Evolutionary conservation across 2,888 invertebrate genomes (phyloP).

Genomic region (Ceriagrion tenellum): DNA sequence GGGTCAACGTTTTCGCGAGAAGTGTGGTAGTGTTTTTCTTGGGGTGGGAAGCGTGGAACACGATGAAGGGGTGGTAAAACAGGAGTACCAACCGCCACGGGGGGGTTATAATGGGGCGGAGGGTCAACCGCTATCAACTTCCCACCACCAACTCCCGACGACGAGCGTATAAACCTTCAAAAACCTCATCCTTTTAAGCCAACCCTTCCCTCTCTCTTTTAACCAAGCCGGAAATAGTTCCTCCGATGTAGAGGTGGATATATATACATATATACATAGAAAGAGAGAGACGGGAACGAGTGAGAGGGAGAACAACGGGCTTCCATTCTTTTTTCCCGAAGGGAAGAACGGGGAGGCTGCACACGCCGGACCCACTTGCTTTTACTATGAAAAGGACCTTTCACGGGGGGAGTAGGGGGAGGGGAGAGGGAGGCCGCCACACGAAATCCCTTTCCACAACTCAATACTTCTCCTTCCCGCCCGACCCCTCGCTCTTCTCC

Average conservation of each 20-base stretch:
- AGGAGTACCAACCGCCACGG: neutral
- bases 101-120: no score
- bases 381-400: neutral
- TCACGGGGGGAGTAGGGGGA: no score
- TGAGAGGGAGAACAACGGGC: constrained; percentile 3
- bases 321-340: neutral
- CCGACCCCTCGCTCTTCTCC: neutral
- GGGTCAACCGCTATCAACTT: constrained; percentile 32
- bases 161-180: constrained; percentile 11
- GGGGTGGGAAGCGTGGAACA: neutral
- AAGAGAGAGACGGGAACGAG: neutral
- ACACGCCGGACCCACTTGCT: constrained; percentile 17
- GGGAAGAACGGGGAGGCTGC: neutral
- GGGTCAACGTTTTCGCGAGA: neutral
- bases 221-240: constrained; percentile 31
- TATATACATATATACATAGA: no score
- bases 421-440: neutral
- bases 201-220: neutral
- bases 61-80: neutral
- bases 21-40: neutral
- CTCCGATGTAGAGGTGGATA: neutral
- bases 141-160: neutral
- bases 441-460: neutral
- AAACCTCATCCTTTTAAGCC: neutral
- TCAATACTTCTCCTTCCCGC: neutral